phyloP scores from a whole-genome alignment of 2,113 vertebrate genomes.

The Cariama cristata region DNA sequence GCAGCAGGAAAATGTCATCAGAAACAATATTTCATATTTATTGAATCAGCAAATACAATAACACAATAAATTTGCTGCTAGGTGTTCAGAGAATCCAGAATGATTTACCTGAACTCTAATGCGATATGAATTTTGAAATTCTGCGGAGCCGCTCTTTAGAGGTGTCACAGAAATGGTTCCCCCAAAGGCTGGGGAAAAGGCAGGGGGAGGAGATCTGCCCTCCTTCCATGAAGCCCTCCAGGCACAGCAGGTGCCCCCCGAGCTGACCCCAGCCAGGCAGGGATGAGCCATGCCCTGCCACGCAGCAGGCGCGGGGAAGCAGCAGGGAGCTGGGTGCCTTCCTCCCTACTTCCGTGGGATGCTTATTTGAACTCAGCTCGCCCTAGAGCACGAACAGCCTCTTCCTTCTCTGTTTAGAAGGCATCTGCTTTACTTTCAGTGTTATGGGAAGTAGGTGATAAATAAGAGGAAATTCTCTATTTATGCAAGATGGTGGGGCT shows the following conservation, averaged over 20 bases:
- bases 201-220: not conserved
- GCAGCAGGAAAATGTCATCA: not conserved
- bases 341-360: not conserved
- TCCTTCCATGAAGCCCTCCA: not conserved
- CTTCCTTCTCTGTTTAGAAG: not conserved
- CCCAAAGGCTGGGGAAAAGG: not conserved
- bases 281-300: not conserved
- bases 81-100: not conserved
- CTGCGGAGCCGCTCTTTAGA: not conserved
- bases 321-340: not conserved
- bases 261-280: not conserved
- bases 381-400: not conserved
- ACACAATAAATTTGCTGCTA: not conserved
- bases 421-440: not conserved
- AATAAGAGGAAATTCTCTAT: not conserved
- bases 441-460: not conserved
- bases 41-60: not conserved
- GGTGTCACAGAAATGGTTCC: not conserved
- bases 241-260: fast-evolving
- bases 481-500: not conserved
- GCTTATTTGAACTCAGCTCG: not conserved
- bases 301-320: fast-evolving
- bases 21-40: not conserved
- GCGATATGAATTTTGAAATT: not conserved
- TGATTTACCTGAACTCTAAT: not conserved